Conservation (phyloP, 2,888 invertebrate species). For the Andrena dorsata region DNA sequence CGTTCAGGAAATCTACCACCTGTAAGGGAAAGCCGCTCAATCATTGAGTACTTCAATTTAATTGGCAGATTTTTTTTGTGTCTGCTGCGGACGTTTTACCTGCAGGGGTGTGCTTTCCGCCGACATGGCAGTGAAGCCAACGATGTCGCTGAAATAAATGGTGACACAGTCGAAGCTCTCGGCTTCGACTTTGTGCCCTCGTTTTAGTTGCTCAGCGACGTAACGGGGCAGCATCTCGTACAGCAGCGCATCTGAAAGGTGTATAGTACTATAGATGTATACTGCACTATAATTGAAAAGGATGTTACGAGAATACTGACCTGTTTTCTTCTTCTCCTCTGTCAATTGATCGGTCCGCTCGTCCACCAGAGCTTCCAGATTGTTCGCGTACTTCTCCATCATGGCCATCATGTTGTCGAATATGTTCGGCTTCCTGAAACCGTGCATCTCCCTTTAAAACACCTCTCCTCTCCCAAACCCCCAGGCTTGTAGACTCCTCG, state of each 20-base stretch:
- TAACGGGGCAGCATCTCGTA: conserved; percentile 95
- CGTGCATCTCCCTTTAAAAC: too few species aligned
- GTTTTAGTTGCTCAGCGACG: conserved; percentile 96
- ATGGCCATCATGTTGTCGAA: conserved; percentile 99
- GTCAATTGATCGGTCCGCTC: conserved; percentile 96
- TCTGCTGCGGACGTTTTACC: conserved; percentile 84
- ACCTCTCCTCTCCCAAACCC: too few species aligned
- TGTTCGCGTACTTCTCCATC: conserved; percentile 99
- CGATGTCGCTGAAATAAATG: conserved; percentile 98
- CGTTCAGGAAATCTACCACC: conserved; percentile 97
- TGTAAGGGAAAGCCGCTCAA: conserved; percentile 82
- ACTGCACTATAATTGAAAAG: not conserved
- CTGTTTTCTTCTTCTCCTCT: conserved; percentile 98
- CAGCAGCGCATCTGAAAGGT: conserved; percentile 90
- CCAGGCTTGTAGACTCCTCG: too few species aligned
- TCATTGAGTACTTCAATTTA: not conserved
- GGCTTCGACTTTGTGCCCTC: conserved; percentile 94
- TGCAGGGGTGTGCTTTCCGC: conserved; percentile 96
- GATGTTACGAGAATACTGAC: conserved; percentile 81
- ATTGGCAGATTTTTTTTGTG: not conserved
- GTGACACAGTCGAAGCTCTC: conserved; percentile 96
- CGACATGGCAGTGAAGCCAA: conserved; percentile 96
- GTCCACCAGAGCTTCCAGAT: conserved; percentile 96
- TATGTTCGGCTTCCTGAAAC: conserved; percentile 94
- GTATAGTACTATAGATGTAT: not conserved